Evolutionary conservation across 2,888 invertebrate species (phyloP), one percentile per base, ranked within the genome.

Genomic region (Chrysotoxum bicinctum): DNA sequence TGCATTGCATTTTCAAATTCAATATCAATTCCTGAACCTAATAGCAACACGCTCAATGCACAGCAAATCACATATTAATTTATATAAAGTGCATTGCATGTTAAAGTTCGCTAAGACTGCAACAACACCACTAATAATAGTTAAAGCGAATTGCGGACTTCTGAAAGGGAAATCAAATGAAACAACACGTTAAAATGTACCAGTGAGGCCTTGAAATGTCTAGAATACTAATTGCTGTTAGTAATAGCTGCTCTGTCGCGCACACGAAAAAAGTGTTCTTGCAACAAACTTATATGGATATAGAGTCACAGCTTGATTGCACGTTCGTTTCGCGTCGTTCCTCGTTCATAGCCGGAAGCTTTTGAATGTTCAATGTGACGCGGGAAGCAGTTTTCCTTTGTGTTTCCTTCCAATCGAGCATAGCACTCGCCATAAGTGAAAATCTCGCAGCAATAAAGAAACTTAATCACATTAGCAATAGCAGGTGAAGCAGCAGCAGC

Each of bases 161-260:
- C 77, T 73, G 78, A 83, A 78, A 78, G 83, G 83, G 83, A 83
- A 83, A 83, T 62, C 30, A 62, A 45, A 23, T 43, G 30, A 16
- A 58, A 50, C 37, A 74, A 68, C 50, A 60, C 35, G 14, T 35
- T 68, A 30, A 45, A 81, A 35, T 70, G 35, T 54, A 56, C 35
- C 62, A 43, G 19, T n/a, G 32, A 64, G 54, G 43, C 83, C 83
- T 83, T 83, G 78, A 79, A 74, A 74, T 79, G 78, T 79, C 83
- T 83, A 74, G 78, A 83, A 83, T 83, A 79, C 83, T 83, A 83
- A 83, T 83, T 83, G 83, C 64, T 69, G 60, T 82, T 68, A 77
- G 82, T 73, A 77, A 82, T 82, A 52, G 43, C 76, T 68, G 66
- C 66, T 66, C 5, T 66, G 40, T 52, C 23, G 75, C 56, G 37